Evolutionary conservation across 1,140 invertebrate species (phyloP), one percentile per base, ranked within the genome.

Genomic region (Zeugodacus cucurbitae): DNA sequence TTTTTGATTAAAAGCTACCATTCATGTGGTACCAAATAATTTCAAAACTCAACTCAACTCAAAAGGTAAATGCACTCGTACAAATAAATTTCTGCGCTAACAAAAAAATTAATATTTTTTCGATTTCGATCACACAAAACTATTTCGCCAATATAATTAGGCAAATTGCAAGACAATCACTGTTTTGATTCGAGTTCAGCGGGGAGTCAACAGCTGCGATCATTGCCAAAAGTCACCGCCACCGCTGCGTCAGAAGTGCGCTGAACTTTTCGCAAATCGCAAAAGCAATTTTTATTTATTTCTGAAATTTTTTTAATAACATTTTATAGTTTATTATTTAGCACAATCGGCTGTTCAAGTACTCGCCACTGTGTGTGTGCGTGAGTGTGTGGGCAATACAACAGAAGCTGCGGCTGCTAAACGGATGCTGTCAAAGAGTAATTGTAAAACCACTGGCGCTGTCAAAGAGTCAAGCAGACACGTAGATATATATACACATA

Each of bases 141-240:
- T 74, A 74, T 41, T 74, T 74, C 14, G 20, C 6, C 0, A 74
- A 37, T 34, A 74, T 41, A 34, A 41, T 20, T 74, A 34, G 32
- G 41, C 20, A 41, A 37, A 74, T 74, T 41, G 67, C 32, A 41
- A 74, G 14, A 20, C 67, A 74, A 67, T 34, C 14, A 67, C 64
- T 74, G 67, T 74, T 74, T 74, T 74, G 67, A 22, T 74, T 74
- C 32, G 67, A 74, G 67, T 74, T 74, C 34, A 86, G 22, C 82
- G 44, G 82, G 14, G 54, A 86, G 82, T 86, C 82, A 86, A 86
- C n/a, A 54, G 82, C 82, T 41, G 1, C 22, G 82, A 6, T 86
- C 82, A 86, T 26, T 54, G 82, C 82, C 82, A 86, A 58, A 86
- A 86, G 82, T 58, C 67, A 74, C 32, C 67, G 34, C 4, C 29